Evolutionary conservation across 2,113 vertebrate species (phyloP).

Genomic region (Spizaetus ornatus): DNA sequence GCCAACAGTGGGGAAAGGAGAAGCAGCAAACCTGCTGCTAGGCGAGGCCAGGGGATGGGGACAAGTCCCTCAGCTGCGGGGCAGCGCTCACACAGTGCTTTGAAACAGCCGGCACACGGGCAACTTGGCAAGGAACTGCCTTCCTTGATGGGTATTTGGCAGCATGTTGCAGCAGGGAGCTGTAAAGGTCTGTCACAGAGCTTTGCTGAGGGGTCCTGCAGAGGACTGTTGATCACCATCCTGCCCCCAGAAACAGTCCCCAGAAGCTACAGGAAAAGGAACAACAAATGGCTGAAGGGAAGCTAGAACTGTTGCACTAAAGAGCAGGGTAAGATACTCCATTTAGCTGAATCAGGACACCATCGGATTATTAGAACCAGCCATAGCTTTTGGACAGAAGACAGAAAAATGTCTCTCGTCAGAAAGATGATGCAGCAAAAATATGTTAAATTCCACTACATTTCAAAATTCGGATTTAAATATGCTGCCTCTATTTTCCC

Average conservation of each 20-base stretch:
- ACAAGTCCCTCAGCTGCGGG: rapidly evolving
- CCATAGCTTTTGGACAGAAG: neutral
- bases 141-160: neutral
- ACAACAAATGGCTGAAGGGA: neutral
- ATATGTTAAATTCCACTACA: neutral
- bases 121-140: neutral
- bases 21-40: neutral
- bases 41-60: neutral
- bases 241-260: neutral
- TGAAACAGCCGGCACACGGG: rapidly evolving
- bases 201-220: neutral
- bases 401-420: neutral
- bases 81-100: neutral
- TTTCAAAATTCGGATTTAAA: neutral
- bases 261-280: neutral
- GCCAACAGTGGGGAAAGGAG: neutral
- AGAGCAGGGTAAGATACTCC: neutral
- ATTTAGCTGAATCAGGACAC: neutral
- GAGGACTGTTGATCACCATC: neutral
- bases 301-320: neutral
- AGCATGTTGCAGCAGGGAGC: neutral
- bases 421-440: neutral
- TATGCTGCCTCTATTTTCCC: neutral
- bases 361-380: neutral
- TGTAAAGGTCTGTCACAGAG: neutral